Evolutionary conservation across 2,797 vertebrate genomes (phyloP).

Genomic region (Sebastes iracundus): DNA sequence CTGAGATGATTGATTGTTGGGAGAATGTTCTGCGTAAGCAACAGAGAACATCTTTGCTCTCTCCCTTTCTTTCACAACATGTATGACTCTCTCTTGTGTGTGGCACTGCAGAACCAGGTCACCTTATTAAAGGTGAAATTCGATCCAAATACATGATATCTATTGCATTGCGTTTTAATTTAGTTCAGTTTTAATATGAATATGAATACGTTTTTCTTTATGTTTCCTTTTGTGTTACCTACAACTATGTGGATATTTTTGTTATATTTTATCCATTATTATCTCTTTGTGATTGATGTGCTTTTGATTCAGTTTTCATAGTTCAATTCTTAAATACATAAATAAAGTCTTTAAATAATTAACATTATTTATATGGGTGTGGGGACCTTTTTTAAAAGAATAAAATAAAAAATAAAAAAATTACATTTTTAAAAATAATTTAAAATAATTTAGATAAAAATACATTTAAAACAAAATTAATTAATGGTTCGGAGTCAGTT

Average conservation of each 20-base stretch:
- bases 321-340: too few relatives aligned
- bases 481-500: neutral
- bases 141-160: neutral
- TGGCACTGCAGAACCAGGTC: neutral
- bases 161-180: neutral
- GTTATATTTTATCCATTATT: neutral
- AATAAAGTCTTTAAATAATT: neutral
- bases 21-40: neutral
- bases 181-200: neutral
- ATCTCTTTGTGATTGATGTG: neutral
- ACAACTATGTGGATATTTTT: neutral
- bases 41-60: neutral
- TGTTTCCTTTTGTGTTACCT: neutral
- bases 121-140: neutral
- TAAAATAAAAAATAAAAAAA: too few relatives aligned
- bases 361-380: neutral
- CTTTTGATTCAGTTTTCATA: neutral
- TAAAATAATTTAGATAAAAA: neutral
- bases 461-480: neutral
- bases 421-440: neutral
- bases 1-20: conserved; percentile 3
- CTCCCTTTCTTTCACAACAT: neutral
- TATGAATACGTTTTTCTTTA: neutral
- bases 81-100: neutral
- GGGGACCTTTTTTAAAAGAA: too few relatives aligned